A percentile compares a stretch with the other conserved stretches of the same genome.
These are phyloP conservation scores for Acipenser transmontanus DNA, from an alignment of 2,797 vertebrate genomes.

Conservation along the genomic window DNA sequence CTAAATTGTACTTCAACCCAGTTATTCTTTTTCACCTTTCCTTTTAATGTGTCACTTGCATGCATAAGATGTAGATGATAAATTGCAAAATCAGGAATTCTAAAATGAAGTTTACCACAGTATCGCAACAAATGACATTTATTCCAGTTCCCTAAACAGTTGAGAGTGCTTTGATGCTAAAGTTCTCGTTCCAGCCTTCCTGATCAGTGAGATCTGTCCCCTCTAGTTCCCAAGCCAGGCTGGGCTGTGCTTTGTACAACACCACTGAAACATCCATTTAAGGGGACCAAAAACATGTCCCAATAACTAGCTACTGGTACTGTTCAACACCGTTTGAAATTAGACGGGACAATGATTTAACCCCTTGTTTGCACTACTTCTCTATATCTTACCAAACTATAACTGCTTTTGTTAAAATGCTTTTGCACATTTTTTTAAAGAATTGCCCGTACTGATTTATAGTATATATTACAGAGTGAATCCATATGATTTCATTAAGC, in stretches of 20 bases:
- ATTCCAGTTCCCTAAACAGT: no score
- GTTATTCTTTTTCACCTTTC: no score
- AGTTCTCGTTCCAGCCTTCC: background rate
- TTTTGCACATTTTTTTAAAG: background rate
- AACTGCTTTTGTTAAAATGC: background rate
- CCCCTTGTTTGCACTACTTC: background rate
- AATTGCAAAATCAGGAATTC: no score
- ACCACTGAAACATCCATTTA: slow-evolving; percentile 15
- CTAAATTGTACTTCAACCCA: no score
- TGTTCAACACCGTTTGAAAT: slow-evolving; percentile 16
- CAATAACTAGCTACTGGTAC: slow-evolving; percentile 23
- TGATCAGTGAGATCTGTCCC: background rate
- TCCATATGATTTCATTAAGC: background rate
- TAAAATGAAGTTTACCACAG: no score
- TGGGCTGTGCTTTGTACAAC: slow-evolving; percentile 7
- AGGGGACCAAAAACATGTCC: slow-evolving; percentile 21
- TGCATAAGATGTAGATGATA: no score
- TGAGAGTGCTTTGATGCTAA: background rate
- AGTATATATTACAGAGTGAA: slow-evolving; percentile 10
- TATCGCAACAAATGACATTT: no score
- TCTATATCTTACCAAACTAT: background rate
- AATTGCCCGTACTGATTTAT: background rate
- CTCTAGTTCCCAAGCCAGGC: slow-evolving; percentile 6
- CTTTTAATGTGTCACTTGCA: no score
- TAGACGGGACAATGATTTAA: background rate